Base-by-base conservation (phyloP, 2,888 invertebrate genomes). In the Phlogophora meticulosa region DNA sequence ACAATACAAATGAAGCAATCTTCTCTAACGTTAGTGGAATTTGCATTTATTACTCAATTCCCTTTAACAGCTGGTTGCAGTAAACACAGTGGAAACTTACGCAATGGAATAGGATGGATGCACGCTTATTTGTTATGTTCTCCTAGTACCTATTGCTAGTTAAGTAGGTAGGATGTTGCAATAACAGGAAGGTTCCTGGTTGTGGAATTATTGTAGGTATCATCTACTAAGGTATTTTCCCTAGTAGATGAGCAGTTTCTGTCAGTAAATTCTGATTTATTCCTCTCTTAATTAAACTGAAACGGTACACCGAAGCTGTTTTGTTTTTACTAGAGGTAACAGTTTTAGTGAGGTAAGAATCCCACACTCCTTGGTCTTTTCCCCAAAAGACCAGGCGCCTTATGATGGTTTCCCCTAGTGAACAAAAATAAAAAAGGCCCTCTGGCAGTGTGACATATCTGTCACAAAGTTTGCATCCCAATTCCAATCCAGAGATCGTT, bases 61-160 rank as follows among this genome's bases (percentile, higher is more conserved):
- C 20, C 42, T 40, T 24, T 49, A 43, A 36, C 46, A 49, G 28
- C 32, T 72, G 28, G 10, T 34, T 36, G 0, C 42, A 48, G 48
- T 58, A 28, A 59, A 72, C 45, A 11, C 20, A 45, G 40, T 57
- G 78, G 52, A 72, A 72, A 59, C 13, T 52, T 72, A 77, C 52
- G 17, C 46, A 43, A 77, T 40, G 43, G 20, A 40, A 53, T 28
- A 46, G 49, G n/a, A 70, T 42, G 38, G 0, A 45, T 28, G 51
- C 20, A 34, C 17, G n/a, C 45, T 20, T 52, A 42, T 59, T 56
- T 43, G 22, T 64, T 77, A 72, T 59, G 45, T 9, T 60, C 9
- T 24, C 38, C 64, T 76, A 28, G 61, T 72, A 76, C 55, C n/a
- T 56, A 52, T 24, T 24, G 7, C 32, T 55, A 9, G 51, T 4